Conservation (phyloP, 1,140 invertebrate species). For the Trichomalopsis sarcophagae region DNA sequence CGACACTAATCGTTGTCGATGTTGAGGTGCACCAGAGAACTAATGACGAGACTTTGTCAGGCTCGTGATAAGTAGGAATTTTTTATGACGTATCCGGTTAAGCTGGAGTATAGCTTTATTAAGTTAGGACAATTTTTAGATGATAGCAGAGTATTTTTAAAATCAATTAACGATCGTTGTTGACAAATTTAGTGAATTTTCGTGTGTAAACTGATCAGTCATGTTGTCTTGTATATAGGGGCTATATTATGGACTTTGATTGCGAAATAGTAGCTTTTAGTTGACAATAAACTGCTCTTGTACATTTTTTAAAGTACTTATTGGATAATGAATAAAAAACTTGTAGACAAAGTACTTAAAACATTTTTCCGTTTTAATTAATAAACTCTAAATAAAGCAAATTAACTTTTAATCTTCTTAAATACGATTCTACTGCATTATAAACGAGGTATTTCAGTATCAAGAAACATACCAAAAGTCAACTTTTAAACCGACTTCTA, state of each 20-base stretch:
- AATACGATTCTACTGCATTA: too few relatives aligned
- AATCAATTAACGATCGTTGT: background rate
- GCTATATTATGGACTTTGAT: too few relatives aligned
- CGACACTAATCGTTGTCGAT: slow-evolving; percentile 60
- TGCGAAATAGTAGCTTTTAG: background rate
- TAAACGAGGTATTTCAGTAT: background rate
- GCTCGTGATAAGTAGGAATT: slow-evolving; percentile 9
- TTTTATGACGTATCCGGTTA: background rate
- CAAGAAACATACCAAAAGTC: background rate
- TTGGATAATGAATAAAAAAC: too few relatives aligned
- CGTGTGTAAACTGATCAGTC: too few relatives aligned
- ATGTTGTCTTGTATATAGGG: too few relatives aligned
- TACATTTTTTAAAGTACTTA: too few relatives aligned
- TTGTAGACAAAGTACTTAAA: too few relatives aligned
- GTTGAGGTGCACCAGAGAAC: slow-evolving; percentile 61
- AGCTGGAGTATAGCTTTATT: background rate
- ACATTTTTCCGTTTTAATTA: too few relatives aligned
- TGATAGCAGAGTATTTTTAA: background rate
- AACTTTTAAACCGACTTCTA: too few relatives aligned
- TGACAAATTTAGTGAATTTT: too few relatives aligned
- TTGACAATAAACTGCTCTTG: background rate
- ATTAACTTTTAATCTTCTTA: too few relatives aligned
- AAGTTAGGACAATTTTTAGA: background rate
- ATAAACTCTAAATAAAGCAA: too few relatives aligned
- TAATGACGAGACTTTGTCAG: slow-evolving; percentile 45